Conservation (phyloP, 2,888 invertebrate genomes). For the Octonoba sinensis region DNA sequence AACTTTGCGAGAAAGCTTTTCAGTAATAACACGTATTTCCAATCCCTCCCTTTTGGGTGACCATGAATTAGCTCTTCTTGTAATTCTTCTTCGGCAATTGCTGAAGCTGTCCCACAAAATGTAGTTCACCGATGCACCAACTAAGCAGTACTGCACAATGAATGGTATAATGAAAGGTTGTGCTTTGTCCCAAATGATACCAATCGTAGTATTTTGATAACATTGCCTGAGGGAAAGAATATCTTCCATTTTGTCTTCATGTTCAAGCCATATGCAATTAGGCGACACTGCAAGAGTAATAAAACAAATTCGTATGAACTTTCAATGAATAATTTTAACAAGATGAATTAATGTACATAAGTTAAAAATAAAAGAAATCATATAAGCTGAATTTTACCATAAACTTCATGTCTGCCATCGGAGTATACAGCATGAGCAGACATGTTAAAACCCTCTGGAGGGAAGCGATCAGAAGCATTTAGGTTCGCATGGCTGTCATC, state of each 20-base stretch:
- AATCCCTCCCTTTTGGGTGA: conserved; percentile 17
- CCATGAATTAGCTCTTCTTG: conserved; percentile 18
- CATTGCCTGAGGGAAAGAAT: conserved; percentile 74
- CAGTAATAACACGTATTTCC: not conserved
- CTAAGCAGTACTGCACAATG: conserved; percentile 74
- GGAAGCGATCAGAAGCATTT: conserved; percentile 47
- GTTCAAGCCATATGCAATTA: conserved; percentile 55
- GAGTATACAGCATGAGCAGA: conserved; percentile 53
- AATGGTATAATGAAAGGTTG: conserved; percentile 75
- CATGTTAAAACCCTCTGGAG: conserved; percentile 47
- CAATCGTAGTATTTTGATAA: conserved; percentile 74
- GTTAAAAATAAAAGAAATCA: too few species aligned
- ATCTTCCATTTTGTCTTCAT: conserved; percentile 45
- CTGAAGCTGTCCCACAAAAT: conserved; percentile 72
- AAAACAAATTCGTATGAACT: not conserved
- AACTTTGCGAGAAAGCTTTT: conserved; percentile 67
- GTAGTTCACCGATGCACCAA: conserved; percentile 75
- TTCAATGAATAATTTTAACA: not conserved
- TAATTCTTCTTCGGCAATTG: not conserved
- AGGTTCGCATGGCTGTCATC: conserved; percentile 67
- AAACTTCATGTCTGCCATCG: conserved; percentile 52
- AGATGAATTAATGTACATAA: not conserved
- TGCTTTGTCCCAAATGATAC: conserved; percentile 75
- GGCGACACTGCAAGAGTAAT: conserved; percentile 45
- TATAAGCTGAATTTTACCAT: too few species aligned